These are phyloP conservation scores for Amphipyra berbera DNA, from an alignment of 2,888 invertebrate species.

Conservation along the genomic window DNA sequence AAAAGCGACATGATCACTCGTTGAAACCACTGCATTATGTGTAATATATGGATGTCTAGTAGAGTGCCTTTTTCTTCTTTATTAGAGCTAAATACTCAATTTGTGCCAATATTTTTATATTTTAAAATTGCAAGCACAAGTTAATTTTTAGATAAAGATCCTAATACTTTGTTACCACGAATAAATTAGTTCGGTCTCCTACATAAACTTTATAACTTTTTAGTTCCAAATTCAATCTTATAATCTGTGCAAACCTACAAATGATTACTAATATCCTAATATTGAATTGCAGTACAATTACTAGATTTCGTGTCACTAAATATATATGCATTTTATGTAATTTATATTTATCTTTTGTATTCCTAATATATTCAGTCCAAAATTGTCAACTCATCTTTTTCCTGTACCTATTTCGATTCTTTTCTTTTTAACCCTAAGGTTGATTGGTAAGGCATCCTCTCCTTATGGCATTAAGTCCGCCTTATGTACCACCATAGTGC, in stretches of 20 bases:
- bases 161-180: conserved; percentile 47
- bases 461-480: too few relatives aligned
- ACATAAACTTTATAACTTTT: background rate
- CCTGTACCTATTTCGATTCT: too few relatives aligned
- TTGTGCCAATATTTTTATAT: conserved; percentile 78
- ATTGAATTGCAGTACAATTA: too few relatives aligned
- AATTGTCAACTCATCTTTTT: too few relatives aligned
- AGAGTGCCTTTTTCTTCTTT: conserved; percentile 69
- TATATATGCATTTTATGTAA: too few relatives aligned
- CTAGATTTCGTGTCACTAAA: background rate
- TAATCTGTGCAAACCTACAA: background rate
- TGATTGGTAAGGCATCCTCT: too few relatives aligned
- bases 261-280: too few relatives aligned
- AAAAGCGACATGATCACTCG: background rate
- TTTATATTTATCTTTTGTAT: too few relatives aligned
- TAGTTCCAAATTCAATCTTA: conserved; percentile 6
- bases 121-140: conserved; percentile 64
- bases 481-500: too few relatives aligned
- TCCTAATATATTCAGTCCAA: too few relatives aligned
- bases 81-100: conserved; percentile 77
- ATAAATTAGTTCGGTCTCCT: conserved; percentile 8
- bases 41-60: conserved; percentile 51
- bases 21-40: conserved; percentile 20
- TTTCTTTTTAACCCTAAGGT: too few relatives aligned
- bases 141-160: conserved; percentile 50